phyloP scores from a whole-genome alignment of 2,888 invertebrate species.

The Meloe dianella region DNA sequence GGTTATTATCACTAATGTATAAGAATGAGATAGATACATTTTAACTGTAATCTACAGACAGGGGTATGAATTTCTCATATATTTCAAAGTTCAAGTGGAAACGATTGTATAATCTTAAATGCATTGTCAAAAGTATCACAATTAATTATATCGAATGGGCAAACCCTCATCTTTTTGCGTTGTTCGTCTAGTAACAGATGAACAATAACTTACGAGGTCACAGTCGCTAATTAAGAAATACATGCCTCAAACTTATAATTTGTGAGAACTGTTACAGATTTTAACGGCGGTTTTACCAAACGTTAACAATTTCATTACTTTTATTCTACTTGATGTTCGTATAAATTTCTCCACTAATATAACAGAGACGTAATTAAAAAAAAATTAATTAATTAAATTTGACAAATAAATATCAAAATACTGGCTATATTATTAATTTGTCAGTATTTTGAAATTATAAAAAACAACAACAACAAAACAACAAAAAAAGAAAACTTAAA shows the following conservation, averaged over 20 bases:
- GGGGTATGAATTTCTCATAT: slow-evolving; percentile 28
- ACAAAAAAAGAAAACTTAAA: no score
- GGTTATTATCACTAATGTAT: background rate
- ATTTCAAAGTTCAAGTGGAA: slow-evolving; percentile 36
- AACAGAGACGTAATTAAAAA: background rate
- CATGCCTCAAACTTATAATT: slow-evolving; percentile 52
- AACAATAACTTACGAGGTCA: slow-evolving; percentile 58
- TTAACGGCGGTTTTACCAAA: slow-evolving; percentile 46
- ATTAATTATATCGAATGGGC: slow-evolving; percentile 52
- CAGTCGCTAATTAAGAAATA: slow-evolving; percentile 60
- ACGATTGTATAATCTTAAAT: slow-evolving; percentile 45
- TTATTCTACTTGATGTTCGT: slow-evolving; percentile 30
- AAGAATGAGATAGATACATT: slow-evolving; percentile 24
- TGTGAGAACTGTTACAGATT: slow-evolving; percentile 45
- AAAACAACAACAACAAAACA: no score
- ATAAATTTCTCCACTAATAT: slow-evolving; percentile 23
- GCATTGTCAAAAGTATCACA: slow-evolving; percentile 57
- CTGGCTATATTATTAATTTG: slow-evolving; percentile 18
- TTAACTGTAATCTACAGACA: slow-evolving; percentile 18
- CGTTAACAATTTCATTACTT: slow-evolving; percentile 41
- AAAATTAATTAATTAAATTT: slow-evolving; percentile 13
- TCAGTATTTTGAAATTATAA: no score
- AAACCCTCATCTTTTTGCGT: slow-evolving; percentile 48
- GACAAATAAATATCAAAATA: slow-evolving; percentile 17
- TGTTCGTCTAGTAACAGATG: slow-evolving; percentile 53